Evolutionary conservation across 1,140 invertebrate species (phyloP), one percentile per base, ranked within the genome.

Genomic region (Euschistus heros): DNA sequence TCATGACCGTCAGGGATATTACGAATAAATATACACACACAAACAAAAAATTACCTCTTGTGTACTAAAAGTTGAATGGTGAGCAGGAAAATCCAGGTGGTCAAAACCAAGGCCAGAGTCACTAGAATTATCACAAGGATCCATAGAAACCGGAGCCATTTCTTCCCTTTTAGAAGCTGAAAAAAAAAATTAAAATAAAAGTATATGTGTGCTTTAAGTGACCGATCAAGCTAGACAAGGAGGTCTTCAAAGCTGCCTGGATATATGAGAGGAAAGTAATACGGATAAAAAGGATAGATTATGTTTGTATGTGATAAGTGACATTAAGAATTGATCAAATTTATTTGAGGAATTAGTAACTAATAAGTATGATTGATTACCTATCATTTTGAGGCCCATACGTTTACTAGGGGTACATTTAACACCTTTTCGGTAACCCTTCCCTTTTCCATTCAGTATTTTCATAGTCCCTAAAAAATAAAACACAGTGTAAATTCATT

Each of bases 41-140:
- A 10, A 4, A 37, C 8, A 37, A 10, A 37, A 57, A 5, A 22
- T 57, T 57, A 57, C 54, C 54, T 57, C 54, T 26, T 57, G 54
- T 24, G 20, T 24, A 26, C 18, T 57, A 26, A 24, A 57, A 3
- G 18, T 15, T 5, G 24, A 26, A 17, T 24, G 54, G 10, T 3
- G 0, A 17, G 18, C 24, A 57, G 54, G 24, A 26, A 57, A 76
- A 26, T 74, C 71, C 65, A 76, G 74, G 63, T 87, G 82, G 72
- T 88, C 86, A 60, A 86, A 87, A 26, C 88, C 88, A 61, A 91
- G 80, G 22, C 88, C 88, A 67, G 88, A 90, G 73, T 91, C 88
- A 77, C 89, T 90, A 33, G 87, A 90, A 77, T 88, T 90, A 74
- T 90, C 88, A 73, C 87, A 89, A 22, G 71, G 70, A 59, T 71